phyloP scores from a whole-genome alignment of 2,113 vertebrate genomes.

The Thunnus thynnus region DNA sequence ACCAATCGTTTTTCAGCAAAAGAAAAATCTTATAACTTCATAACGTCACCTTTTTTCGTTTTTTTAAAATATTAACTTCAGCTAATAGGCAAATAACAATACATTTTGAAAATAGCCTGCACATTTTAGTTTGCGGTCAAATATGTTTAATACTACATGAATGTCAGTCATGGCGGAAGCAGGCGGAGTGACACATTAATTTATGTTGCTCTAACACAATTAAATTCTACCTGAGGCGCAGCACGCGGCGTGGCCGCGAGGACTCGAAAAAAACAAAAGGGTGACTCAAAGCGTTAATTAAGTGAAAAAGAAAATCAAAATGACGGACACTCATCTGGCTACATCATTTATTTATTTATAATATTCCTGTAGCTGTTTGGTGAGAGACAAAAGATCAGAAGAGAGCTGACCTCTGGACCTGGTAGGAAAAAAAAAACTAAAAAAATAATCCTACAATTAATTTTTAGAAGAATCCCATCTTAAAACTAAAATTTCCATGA shows the following conservation, averaged over 20 bases:
- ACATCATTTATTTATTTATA: not conserved
- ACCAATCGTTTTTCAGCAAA: not conserved
- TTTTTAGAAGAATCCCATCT: not conserved
- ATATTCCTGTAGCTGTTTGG: not conserved
- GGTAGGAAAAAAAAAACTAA: not conserved
- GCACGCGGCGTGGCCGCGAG: not conserved
- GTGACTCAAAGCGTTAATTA: constrained; percentile 61
- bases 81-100: not conserved
- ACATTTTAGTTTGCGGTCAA: constrained; percentile 27
- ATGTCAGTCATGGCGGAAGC: constrained; percentile 12
- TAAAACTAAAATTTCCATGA: not conserved
- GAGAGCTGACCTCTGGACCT: constrained; percentile 11
- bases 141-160: constrained; percentile 3
- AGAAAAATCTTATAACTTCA: constrained; percentile 25
- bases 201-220: constrained; percentile 41
- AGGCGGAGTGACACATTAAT: constrained; percentile 46
- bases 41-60: not conserved
- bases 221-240: constrained; percentile 46
- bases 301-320: not conserved
- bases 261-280: constrained; percentile 11
- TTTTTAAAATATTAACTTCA: not conserved
- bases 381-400: not conserved
- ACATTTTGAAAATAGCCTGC: not conserved
- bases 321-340: not conserved
- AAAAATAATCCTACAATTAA: not conserved